Evolutionary conservation across 2,888 invertebrate genomes (phyloP).

Genomic region (Macaria liturata): DNA sequence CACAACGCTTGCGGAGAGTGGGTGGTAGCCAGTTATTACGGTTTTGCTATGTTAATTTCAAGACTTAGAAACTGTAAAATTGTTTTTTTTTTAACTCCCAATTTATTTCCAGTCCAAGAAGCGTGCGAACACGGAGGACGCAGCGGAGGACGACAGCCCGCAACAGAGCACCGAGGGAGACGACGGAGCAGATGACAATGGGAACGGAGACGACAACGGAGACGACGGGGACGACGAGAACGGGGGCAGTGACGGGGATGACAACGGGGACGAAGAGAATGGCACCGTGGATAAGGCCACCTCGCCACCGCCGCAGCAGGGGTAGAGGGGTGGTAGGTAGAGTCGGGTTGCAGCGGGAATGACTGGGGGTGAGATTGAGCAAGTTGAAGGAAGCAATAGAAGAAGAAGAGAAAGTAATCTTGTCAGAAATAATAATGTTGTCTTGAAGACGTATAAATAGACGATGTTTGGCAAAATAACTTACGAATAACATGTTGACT

Average conservation of each 20-base stretch:
- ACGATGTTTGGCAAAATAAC: too few species aligned
- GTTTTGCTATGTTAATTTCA: too few species aligned
- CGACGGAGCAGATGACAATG: conserved; percentile 46
- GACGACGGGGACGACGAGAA: conserved; percentile 56
- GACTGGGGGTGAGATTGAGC: neutral
- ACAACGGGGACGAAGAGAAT: conserved; percentile 44
- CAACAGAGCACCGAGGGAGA: conserved; percentile 49
- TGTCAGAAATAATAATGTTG: too few species aligned
- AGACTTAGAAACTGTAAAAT: too few species aligned
- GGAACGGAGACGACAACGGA: conserved; percentile 48
- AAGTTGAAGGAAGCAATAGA: too few species aligned
- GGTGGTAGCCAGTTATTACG: too few species aligned
- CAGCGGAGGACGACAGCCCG: conserved; percentile 47
- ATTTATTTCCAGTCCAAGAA: conserved; percentile 56
- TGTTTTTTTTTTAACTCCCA: too few species aligned
- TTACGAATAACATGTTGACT: too few species aligned
- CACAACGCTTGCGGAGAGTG: too few species aligned
- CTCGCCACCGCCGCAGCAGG: conserved; percentile 71
- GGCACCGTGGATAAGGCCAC: conserved; percentile 75
- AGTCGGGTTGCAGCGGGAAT: neutral
- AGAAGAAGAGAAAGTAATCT: too few species aligned
- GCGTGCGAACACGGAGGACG: conserved; percentile 61
- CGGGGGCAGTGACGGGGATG: conserved; percentile 45
- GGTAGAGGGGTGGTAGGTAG: conserved; percentile 33
- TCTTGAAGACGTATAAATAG: too few species aligned